phyloP scores from a whole-genome alignment of 2,113 vertebrate species.

The Ivindomyrus marchei region DNA sequence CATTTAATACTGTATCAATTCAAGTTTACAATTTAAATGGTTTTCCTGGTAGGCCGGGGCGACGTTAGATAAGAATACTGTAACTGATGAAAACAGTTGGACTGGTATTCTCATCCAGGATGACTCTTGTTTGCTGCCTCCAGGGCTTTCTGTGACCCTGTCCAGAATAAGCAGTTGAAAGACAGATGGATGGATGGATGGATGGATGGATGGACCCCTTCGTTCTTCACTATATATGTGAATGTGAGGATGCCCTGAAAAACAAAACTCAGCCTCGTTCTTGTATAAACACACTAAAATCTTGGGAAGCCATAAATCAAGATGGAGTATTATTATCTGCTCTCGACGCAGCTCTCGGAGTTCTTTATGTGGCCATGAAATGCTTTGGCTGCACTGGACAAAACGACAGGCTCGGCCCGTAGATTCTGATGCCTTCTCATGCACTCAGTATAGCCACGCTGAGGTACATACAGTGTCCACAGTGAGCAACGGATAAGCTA shows the following conservation, averaged over 20 bases:
- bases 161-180: not conserved
- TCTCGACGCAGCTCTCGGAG: not conserved
- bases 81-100: not conserved
- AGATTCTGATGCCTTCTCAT: not conserved
- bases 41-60: not conserved
- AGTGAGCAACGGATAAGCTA: not conserved
- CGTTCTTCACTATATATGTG: not conserved
- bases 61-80: not conserved
- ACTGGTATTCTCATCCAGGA: not conserved
- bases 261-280: not conserved
- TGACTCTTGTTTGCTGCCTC: not conserved
- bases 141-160: not conserved
- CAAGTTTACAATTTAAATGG: not conserved
- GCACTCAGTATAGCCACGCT: not conserved
- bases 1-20: not conserved
- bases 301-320: not conserved
- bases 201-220: not conserved
- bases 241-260: not conserved
- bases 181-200: not conserved
- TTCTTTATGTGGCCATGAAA: conserved; percentile 11
- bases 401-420: conserved; percentile 11
- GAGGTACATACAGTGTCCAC: not conserved
- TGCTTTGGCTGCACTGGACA: not conserved
- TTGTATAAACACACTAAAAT: conserved; percentile 10
- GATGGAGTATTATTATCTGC: conserved; percentile 9